A percentile compares a stretch with the other conserved stretches of the same genome.
phyloP scores from a whole-genome alignment of 2,113 vertebrate species.

The Forbesichthys papilliferus region DNA sequence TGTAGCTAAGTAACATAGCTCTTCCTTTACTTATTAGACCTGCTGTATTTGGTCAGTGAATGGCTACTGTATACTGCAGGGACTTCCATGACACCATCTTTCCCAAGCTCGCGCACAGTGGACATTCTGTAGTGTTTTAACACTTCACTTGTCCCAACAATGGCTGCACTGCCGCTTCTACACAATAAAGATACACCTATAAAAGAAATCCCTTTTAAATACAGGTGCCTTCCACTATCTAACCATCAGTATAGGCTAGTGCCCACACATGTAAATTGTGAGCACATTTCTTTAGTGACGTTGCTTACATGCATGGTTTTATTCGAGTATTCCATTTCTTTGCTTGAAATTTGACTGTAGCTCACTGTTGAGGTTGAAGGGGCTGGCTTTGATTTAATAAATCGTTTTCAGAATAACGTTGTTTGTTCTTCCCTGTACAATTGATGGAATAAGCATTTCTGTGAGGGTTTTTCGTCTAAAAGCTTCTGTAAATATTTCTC shows the following conservation, averaged over 20 bases:
- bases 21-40: conserved; percentile 33
- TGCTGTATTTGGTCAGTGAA: conserved; percentile 29
- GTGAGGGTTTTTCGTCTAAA: conserved; percentile 39
- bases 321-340: no score
- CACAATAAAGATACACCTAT: neutral
- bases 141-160: neutral
- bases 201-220: no score
- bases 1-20: no score
- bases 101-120: neutral
- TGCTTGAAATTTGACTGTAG: neutral
- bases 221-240: no score
- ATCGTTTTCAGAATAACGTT: conserved; percentile 39
- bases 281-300: no score
- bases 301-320: no score
- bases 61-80: conserved; percentile 3
- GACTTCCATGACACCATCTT: conserved; percentile 10
- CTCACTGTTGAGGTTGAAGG: neutral
- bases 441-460: conserved; percentile 15
- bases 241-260: no score
- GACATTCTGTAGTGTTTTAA: neutral
- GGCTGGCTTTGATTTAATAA: conserved; percentile 49
- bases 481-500: conserved; percentile 30
- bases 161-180: neutral
- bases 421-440: conserved; percentile 34
- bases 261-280: no score